Percentiles rank a stretch among this genome's conserved stretches.
Evolutionary conservation across 2,113 vertebrate genomes (phyloP).

Genomic region (Egretta garzetta): DNA sequence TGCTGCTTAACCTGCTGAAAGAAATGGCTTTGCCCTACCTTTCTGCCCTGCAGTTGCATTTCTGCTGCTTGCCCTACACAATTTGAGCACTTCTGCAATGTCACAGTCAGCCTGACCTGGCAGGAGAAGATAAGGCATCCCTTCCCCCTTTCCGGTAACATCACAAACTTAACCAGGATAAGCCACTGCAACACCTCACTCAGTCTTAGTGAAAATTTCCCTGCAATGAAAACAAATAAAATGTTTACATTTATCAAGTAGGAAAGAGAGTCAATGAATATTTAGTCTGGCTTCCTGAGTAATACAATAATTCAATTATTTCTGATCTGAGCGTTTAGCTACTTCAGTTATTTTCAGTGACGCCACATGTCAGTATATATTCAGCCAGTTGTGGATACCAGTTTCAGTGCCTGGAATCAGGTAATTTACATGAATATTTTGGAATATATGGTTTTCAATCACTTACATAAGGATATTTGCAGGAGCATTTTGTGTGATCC

Average conservation of each 20-base stretch:
- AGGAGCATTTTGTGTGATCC: background rate
- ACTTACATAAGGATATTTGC: background rate
- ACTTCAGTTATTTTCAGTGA: background rate
- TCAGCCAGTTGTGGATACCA: background rate
- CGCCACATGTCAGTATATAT: background rate
- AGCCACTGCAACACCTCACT: background rate
- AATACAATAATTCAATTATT: background rate
- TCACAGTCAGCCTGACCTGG: background rate
- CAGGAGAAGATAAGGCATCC: background rate
- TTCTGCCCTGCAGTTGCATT: background rate
- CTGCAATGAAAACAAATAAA: background rate
- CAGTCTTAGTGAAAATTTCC: background rate
- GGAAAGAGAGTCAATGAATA: background rate
- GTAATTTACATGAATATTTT: background rate
- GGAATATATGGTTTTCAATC: background rate
- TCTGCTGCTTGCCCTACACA: background rate
- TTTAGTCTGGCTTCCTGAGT: background rate
- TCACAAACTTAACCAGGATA: background rate
- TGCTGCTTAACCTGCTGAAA: background rate
- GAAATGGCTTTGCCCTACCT: background rate
- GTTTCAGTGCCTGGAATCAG: background rate
- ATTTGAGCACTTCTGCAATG: too few relatives aligned
- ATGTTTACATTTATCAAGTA: background rate
- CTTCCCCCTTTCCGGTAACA: background rate
- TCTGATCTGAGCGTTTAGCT: background rate